Percentiles rank a stretch among this genome's conserved stretches.
These are phyloP conservation scores for Eupithecia vulgata DNA, from an alignment of 2,888 invertebrate species.

Conservation along the genomic window DNA sequence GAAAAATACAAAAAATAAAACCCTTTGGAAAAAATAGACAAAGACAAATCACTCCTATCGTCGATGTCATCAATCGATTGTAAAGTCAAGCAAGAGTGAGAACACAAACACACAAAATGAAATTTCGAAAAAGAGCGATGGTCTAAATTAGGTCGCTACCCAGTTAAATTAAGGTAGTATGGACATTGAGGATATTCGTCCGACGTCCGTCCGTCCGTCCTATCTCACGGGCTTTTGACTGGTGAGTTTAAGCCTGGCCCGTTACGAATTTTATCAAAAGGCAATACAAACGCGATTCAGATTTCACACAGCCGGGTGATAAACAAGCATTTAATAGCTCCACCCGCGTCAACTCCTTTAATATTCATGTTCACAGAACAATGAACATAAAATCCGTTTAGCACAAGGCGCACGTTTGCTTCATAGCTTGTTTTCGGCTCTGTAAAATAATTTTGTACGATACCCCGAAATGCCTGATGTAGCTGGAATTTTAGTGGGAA, in stretches of 20 bases:
- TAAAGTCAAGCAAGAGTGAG: too few species aligned
- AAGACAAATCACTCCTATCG: too few species aligned
- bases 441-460: slow-evolving; percentile 32
- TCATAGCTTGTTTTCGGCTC: slow-evolving; percentile 32
- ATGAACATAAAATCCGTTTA: slow-evolving; percentile 28
- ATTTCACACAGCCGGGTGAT: background rate
- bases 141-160: too few species aligned
- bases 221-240: background rate
- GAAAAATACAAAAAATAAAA: too few species aligned
- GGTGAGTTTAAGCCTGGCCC: background rate
- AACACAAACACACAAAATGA: too few species aligned
- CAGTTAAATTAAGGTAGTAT: too few species aligned
- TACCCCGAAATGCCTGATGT: background rate
- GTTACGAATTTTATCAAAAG: background rate
- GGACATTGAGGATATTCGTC: background rate
- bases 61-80: too few species aligned
- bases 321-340: slow-evolving; percentile 25
- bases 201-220: too few species aligned
- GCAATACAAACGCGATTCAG: background rate
- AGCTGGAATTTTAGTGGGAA: slow-evolving; percentile 20
- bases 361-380: slow-evolving; percentile 31
- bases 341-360: slow-evolving; percentile 17
- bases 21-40: too few species aligned
- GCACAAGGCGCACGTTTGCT: slow-evolving; percentile 24
- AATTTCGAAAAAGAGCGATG: too few species aligned